These are phyloP conservation scores for Eulithis prunata DNA, from an alignment of 2,888 invertebrate species.

Conservation along the genomic window DNA sequence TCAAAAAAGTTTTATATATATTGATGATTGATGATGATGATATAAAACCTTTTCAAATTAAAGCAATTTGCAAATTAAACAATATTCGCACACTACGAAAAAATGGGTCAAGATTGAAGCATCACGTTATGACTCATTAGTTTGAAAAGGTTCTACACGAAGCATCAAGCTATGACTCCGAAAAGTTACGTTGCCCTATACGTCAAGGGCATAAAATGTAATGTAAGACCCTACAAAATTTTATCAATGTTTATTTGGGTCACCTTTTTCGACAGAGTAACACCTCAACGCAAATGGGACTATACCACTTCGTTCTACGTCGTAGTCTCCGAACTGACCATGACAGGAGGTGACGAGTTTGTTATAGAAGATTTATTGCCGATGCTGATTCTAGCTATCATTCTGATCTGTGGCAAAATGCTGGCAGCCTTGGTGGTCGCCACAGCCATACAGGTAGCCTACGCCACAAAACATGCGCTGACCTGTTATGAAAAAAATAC, in stretches of 20 bases:
- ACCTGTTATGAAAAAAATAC: slow-evolving; percentile 67
- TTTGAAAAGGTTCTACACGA: no score
- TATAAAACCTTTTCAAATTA: no score
- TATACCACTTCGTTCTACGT: slow-evolving; percentile 72
- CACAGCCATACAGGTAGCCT: slow-evolving; percentile 69
- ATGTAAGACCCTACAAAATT: no score
- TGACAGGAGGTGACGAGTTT: slow-evolving; percentile 73
- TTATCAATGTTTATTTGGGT: neutral
- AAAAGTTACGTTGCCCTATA: no score
- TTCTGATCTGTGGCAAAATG: slow-evolving; percentile 71
- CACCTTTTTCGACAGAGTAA: slow-evolving; percentile 51
- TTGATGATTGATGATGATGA: no score
- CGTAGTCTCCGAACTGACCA: slow-evolving; percentile 63
- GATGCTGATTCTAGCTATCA: slow-evolving; percentile 60
- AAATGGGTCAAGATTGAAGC: no score
- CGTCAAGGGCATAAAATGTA: no score
- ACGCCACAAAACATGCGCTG: slow-evolving; percentile 68
- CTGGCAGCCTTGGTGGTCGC: slow-evolving; percentile 71
- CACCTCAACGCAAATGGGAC: slow-evolving; percentile 66
- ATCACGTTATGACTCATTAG: no score
- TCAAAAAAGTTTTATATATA: no score
- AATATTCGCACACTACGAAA: no score
- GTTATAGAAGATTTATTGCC: slow-evolving; percentile 54
- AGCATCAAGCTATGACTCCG: no score
- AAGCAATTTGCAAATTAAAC: no score